Evolutionary conservation across 2,797 vertebrate genomes (phyloP).

Genomic region (Mus caroli): DNA sequence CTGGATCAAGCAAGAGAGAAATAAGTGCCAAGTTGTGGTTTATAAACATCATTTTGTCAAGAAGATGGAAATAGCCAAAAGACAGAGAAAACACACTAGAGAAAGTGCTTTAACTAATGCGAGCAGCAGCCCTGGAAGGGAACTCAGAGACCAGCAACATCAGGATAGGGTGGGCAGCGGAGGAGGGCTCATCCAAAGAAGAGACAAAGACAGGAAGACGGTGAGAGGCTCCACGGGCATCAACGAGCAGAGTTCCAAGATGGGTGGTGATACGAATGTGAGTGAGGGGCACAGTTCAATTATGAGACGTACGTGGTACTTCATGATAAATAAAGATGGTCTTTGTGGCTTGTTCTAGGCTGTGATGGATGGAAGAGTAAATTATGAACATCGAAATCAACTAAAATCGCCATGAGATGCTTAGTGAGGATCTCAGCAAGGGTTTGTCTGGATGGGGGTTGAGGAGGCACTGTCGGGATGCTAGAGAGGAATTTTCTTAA

Average conservation of each 20-base stretch:
- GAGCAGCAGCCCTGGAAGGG: neutral
- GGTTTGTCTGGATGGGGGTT: neutral
- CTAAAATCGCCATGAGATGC: neutral
- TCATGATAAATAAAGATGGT: neutral
- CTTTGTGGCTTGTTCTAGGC: neutral
- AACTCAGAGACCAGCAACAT: neutral
- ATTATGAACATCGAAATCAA: neutral
- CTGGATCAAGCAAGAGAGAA: slow-evolving; percentile 20
- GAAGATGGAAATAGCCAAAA: neutral
- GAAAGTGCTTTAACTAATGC: neutral
- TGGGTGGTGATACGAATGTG: neutral
- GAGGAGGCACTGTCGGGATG: neutral
- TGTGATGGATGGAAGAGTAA: neutral
- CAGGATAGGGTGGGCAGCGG: neutral
- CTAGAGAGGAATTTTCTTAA: neutral
- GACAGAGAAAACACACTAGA: neutral
- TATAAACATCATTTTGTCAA: slow-evolving; percentile 3
- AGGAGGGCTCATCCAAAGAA: neutral
- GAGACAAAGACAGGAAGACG: neutral
- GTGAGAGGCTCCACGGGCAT: neutral
- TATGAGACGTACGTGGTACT: neutral
- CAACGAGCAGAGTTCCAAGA: neutral
- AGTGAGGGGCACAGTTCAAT: neutral
- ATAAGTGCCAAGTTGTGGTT: neutral
- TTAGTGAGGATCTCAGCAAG: neutral